Percentiles rank a stretch among this genome's conserved stretches.
Evolutionary conservation across 2,888 invertebrate species (phyloP).

Genomic region (Stenurella melanura): DNA sequence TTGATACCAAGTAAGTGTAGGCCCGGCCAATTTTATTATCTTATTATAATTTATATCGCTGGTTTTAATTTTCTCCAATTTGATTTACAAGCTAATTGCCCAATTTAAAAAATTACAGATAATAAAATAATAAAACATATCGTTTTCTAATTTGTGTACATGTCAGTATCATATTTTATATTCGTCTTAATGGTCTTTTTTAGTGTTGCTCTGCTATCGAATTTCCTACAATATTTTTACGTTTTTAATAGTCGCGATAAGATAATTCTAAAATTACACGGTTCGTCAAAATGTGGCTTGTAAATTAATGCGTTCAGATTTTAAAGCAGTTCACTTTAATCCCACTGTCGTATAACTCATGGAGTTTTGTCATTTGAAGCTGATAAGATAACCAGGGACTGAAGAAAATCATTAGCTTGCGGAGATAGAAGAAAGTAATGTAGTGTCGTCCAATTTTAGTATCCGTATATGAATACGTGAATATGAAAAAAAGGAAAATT

Average conservation of each 20-base stretch:
- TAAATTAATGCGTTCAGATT: constrained; percentile 8
- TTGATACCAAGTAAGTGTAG: background rate
- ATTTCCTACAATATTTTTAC: constrained; percentile 15
- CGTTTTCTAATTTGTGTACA: constrained; percentile 6
- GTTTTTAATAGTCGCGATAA: constrained; percentile 17
- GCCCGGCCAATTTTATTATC: constrained; percentile 13
- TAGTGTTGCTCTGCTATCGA: background rate
- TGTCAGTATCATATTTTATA: constrained; percentile 23
- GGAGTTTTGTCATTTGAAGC: background rate
- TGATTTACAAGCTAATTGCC: constrained; percentile 28
- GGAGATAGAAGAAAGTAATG: no score
- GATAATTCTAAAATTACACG: constrained; percentile 30
- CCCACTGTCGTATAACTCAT: constrained; percentile 13
- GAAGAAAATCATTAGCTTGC: no score
- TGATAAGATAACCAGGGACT: constrained; percentile 12
- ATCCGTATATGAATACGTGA: no score
- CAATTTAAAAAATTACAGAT: constrained; percentile 27
- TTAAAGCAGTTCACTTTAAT: background rate
- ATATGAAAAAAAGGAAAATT: no score
- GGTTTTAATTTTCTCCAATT: background rate
- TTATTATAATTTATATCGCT: background rate
- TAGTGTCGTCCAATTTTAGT: no score
- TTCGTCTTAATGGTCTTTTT: constrained; percentile 14
- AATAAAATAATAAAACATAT: constrained; percentile 23
- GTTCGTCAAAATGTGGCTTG: background rate